Evolutionary conservation across 2,888 invertebrate species (phyloP), one percentile per base, ranked within the genome.

Genomic region (Hanleya hanleyi): DNA sequence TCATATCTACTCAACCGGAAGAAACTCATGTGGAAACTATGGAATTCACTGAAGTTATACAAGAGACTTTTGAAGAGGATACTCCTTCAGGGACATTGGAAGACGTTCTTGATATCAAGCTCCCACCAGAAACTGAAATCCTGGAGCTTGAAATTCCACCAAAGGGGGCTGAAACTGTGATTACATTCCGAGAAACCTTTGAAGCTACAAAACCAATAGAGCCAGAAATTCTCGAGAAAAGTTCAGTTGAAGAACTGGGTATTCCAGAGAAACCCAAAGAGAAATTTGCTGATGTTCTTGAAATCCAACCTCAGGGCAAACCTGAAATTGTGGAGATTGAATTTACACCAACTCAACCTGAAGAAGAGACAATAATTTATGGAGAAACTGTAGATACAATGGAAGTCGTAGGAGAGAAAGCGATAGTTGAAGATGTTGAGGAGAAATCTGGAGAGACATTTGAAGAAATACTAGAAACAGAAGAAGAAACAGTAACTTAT

Each of bases 191-290:
- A 41, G 47, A 41, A 15, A 41, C 12, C n/a, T n/a, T n/a, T n/a
- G n/a, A n/a, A n/a, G n/a, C n/a, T n/a, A n/a, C n/a, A n/a, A n/a
- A n/a, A n/a, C n/a, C n/a, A n/a, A n/a, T n/a, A n/a, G 41, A 41
- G 18, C 9, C 41, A 35, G 74, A 74, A 41, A 41, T 41, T 18
- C 18, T 18, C 18, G 41, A 41, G 41, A 18, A 41, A 41, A 15
- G 49, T 78, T 68, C 65, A 57, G 7, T 57, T 57, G 57, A 57
- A 22, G 29, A 57, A 57, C 12, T 57, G 9, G 57, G 12, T n/a
- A 41, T 70, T 9, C 65, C 73, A 62, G 75, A 78, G 36, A 67
- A 71, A 12, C 73, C 74, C 37, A 70, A 76, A 37, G 83, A 80
- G 49, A 29, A 37, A 7, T 0, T 71, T 22, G 22, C 69, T 35